Percentiles rank a stretch among this genome's conserved stretches.
Conservation (phyloP, 2,888 invertebrate species). For the Diaprepes abbreviatus region DNA sequence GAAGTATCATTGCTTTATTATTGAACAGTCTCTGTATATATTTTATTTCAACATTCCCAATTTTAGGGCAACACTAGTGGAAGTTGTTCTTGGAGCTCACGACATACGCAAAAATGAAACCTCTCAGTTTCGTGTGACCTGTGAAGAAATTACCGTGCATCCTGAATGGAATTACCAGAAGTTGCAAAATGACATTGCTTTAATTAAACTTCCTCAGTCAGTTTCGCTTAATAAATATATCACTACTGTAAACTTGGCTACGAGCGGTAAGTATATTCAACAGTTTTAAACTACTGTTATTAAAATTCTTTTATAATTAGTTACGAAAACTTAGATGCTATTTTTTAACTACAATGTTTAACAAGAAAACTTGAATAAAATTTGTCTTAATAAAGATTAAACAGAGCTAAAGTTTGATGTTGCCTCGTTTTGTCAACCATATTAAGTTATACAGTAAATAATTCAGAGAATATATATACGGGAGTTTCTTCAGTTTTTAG, state of each 20-base stretch:
- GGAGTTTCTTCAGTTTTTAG: too few relatives aligned
- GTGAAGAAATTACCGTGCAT: constrained; percentile 44
- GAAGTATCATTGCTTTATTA: too few relatives aligned
- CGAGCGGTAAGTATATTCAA: constrained; percentile 39
- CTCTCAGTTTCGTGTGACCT: constrained; percentile 27
- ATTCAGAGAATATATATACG: too few relatives aligned
- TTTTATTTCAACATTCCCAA: too few relatives aligned
- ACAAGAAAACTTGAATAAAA: constrained; percentile 19
- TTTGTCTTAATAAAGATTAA: neutral
- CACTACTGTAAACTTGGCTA: constrained; percentile 30
- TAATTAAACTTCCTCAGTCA: constrained; percentile 44
- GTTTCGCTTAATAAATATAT: constrained; percentile 43
- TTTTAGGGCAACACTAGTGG: constrained; percentile 38
- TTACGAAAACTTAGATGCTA: neutral
- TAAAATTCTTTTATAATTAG: constrained; percentile 36
- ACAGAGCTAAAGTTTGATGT: neutral
- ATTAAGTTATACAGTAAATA: too few relatives aligned
- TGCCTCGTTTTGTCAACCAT: too few relatives aligned
- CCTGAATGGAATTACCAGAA: constrained; percentile 43
- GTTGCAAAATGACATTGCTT: constrained; percentile 44
- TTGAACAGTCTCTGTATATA: neutral
- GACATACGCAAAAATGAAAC: constrained; percentile 43
- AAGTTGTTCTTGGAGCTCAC: constrained; percentile 44
- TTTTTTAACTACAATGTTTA: neutral
- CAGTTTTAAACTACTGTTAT: constrained; percentile 17